These are phyloP conservation scores for Sebastes umbrosus DNA, from an alignment of 2,797 vertebrate species.

Conservation along the genomic window DNA sequence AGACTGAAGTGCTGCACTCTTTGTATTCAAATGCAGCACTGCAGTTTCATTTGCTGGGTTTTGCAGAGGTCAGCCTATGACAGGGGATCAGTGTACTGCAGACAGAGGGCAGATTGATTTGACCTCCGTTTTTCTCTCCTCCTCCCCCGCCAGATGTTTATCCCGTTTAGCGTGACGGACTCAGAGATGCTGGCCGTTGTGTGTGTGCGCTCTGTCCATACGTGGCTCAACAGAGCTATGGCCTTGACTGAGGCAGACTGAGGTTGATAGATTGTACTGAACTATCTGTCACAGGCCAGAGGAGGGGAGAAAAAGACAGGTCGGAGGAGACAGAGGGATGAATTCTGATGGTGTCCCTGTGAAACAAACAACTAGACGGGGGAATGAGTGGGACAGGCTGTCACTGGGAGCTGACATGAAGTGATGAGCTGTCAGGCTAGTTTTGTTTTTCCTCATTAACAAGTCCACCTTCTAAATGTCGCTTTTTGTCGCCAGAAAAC, in stretches of 20 bases:
- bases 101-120: constrained; percentile 73
- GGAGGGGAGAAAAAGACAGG: constrained; percentile 41
- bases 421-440: constrained; percentile 70
- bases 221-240: constrained; percentile 33
- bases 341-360: constrained; percentile 63
- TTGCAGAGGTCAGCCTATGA: constrained; percentile 59
- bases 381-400: constrained; percentile 53
- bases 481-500: constrained; percentile 40
- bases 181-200: constrained; percentile 19
- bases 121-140: constrained; percentile 60
- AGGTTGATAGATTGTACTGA: constrained; percentile 72
- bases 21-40: constrained; percentile 62
- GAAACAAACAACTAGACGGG: constrained; percentile 51
- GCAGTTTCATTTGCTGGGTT: constrained; percentile 56
- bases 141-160: constrained; percentile 60
- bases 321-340: constrained; percentile 37
- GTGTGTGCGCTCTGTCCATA: constrained; percentile 27
- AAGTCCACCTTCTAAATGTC: constrained; percentile 59
- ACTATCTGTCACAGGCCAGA: constrained; percentile 64
- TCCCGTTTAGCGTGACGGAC: constrained; percentile 66
- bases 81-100: constrained; percentile 67
- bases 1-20: constrained; percentile 7
- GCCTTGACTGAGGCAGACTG: constrained; percentile 40
- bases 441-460: constrained; percentile 74
- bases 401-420: constrained; percentile 52